These are phyloP conservation scores for Ladona fulva DNA, from an alignment of 1,140 invertebrate genomes.

Conservation along the genomic window DNA sequence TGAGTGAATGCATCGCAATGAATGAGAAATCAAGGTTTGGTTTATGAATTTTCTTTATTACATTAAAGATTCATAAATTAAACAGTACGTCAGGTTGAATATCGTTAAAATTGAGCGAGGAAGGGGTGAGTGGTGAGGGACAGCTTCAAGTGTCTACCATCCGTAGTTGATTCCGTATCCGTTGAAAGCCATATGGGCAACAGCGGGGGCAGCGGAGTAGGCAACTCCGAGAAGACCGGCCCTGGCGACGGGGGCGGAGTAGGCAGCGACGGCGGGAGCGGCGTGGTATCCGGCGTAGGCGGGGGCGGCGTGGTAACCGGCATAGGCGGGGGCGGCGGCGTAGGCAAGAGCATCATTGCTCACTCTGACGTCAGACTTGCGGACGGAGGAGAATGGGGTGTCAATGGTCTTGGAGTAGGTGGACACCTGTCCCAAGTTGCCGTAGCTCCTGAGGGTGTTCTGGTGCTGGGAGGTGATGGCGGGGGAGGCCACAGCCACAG, in stretches of 20 bases:
- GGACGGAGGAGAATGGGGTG: slow-evolving; percentile 51
- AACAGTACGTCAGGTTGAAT: too few species aligned
- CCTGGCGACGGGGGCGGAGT: slow-evolving; percentile 29
- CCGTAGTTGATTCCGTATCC: slow-evolving; percentile 40
- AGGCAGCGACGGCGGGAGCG: slow-evolving; percentile 7
- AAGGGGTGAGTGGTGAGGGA: too few species aligned
- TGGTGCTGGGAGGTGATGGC: slow-evolving; percentile 29
- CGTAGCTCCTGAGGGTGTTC: slow-evolving; percentile 31
- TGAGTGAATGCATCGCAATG: too few species aligned
- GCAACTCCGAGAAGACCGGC: slow-evolving; percentile 26
- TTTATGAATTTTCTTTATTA: too few species aligned
- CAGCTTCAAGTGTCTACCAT: neutral
- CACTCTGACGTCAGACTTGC: slow-evolving; percentile 48
- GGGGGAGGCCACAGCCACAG: slow-evolving; percentile 18
- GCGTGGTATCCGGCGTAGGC: slow-evolving; percentile 29
- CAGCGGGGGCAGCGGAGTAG: slow-evolving; percentile 26
- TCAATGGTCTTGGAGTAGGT: slow-evolving; percentile 51
- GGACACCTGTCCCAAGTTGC: slow-evolving; percentile 35
- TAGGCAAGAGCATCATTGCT: slow-evolving; percentile 47
- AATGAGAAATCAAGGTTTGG: too few species aligned
- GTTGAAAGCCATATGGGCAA: slow-evolving; percentile 33
- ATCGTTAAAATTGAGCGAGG: too few species aligned
- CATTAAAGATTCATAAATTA: too few species aligned
- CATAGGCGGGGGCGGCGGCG: slow-evolving; percentile 34
- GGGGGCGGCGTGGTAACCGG: slow-evolving; percentile 27